phyloP scores from a whole-genome alignment of 2,888 invertebrate genomes.

The Melieria picta region DNA sequence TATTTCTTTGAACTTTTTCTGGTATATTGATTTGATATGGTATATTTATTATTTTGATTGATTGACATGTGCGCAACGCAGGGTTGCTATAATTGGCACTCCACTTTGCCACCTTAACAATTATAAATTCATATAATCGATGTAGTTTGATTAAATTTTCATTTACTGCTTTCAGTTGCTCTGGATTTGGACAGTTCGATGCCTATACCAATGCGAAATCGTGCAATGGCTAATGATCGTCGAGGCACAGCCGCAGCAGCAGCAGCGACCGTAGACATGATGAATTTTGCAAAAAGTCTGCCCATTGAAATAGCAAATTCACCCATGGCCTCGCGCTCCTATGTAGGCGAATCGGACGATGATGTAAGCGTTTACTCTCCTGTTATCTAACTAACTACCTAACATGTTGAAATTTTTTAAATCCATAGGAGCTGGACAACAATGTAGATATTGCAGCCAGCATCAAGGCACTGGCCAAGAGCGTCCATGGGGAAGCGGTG shows the following conservation, averaged over 20 bases:
- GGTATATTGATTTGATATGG: not conserved
- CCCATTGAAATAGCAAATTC: constrained; percentile 79
- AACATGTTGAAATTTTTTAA: not conserved
- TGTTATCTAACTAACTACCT: not conserved
- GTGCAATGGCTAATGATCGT: constrained; percentile 25
- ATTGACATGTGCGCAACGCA: no score
- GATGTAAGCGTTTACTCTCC: constrained; percentile 53
- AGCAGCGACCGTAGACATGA: constrained; percentile 44
- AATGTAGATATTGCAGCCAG: constrained; percentile 88
- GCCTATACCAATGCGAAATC: constrained; percentile 54
- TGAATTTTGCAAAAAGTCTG: constrained; percentile 76
- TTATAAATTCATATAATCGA: constrained; percentile 11
- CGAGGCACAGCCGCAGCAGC: constrained; percentile 16
- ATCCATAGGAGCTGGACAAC: constrained; percentile 68
- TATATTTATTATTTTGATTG: no score
- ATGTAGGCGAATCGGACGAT: constrained; percentile 50
- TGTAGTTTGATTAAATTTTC: no score
- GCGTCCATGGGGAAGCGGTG: constrained; percentile 86
- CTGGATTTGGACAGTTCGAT: constrained; percentile 61
- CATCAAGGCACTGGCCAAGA: constrained; percentile 90
- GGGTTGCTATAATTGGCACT: no score
- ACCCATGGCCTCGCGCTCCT: constrained; percentile 51
- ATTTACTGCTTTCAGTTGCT: constrained; percentile 53
- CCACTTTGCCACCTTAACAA: no score
- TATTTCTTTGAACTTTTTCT: not conserved